Base-by-base conservation (phyloP, 2,888 invertebrate species). In the Fissipunctia ypsillon region DNA sequence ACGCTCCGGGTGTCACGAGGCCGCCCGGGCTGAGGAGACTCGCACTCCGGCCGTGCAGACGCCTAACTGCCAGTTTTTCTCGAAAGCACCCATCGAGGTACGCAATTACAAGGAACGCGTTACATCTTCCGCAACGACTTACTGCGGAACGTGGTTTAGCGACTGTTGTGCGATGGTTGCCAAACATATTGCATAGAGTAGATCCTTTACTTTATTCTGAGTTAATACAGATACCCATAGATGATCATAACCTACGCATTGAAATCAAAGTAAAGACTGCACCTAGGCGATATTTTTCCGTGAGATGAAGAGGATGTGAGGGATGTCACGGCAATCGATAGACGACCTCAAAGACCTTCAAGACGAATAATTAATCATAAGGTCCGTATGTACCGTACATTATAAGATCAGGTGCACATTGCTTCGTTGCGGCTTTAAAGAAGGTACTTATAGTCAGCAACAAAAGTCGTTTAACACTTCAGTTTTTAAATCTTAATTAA, bases 81-180 rank as follows among this genome's bases (percentile, higher is more conserved):
- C 82, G 67, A 86, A 82, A 87, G 82, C 85, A 78, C 72, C 82
- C 73, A 85, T 85, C 77, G 86, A 83, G 87, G 88, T 88, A 86
- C 79, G 80, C 87, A 83, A 85, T 89, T 89, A 85, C 83, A 83
- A 83, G 76, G 60, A 86, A 80, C 77, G 66, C 60, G 69, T 73
- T 79, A 78, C 83, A 81, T 69, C 61, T 64, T 69, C 28, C 57
- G 64, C 64, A 57, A 35, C 4, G 56, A 50, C 25, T n/a, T 76
- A 73, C 50, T 66, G 48, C 25, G 54, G 16, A 50, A 66, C 19
- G 22, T 35, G 12, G 5, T 19, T 9, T 6, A 57, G 70, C 83
- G 28, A 65, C 57, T 25, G 52, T 72, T 61, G 66, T 67, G 71
- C 66, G 25, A 48, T 25, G 16, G 38, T 59, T 59, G 67, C 35